Evolutionary conservation across 2,113 vertebrate genomes (phyloP), one percentile per base, ranked within the genome.

Genomic region (Kryptolebias marmoratus): DNA sequence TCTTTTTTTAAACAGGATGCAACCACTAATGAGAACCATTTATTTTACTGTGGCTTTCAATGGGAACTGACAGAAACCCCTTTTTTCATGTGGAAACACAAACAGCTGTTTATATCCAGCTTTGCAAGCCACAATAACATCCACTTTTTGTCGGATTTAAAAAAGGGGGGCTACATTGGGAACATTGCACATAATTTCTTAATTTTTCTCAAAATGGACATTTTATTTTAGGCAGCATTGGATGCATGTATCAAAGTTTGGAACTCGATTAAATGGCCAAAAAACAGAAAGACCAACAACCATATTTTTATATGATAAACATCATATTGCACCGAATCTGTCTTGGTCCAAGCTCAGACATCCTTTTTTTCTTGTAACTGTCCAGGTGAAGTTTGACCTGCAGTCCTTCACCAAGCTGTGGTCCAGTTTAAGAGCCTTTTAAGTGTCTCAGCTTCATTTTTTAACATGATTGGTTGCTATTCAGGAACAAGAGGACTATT

Each of bases 401-500:
- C 12, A 10, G 45, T 75, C 49, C 70, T 66, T 16, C 57, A 56
- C 42, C 42, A 55, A 57, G 75, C 75, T 15, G 70, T 67, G 59
- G 27, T 75, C 54, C 3, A 7, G 42, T 78, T 77, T 68, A 77
- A 32, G 54, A 70, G 64, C 53, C 66, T 27, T 58, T 79, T 68
- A 81, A 52, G 31, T 70, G 13, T 45, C 49, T 73, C 50, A 15
- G 44, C 56, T 50, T 69, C 68, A 61, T 68, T 57, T 73, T 85
- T 85, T 73, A 70, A 83, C 32, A 77, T 59, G 57, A 77, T 66
- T 68, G 72, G 22, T 64, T 2, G 69, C 73, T 71, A 42, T 57
- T 74, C 54, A 22, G 67, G 56, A 79, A 87, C 85, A 89, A 81
- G 60, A 31, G 30, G 62, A 22, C 73, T 60, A 68, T 71, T 87